Conservation (phyloP, 2,797 vertebrate species). For the Choloepus didactylus region DNA sequence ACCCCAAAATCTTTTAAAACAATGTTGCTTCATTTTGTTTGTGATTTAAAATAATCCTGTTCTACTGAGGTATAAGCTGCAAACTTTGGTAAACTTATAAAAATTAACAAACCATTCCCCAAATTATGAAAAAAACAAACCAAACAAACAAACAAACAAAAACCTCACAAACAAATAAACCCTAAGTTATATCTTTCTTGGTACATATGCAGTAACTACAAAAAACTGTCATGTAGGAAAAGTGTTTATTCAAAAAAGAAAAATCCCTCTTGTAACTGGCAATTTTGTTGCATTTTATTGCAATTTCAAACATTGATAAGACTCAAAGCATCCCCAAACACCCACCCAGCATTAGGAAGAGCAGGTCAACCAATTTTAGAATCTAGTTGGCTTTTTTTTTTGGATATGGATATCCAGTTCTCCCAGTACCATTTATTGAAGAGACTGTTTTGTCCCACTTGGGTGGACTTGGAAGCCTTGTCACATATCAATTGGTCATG, state of each 20-base stretch:
- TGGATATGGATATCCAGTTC: too few relatives aligned
- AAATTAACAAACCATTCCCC: conserved; percentile 69
- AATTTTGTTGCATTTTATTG: conserved; percentile 73
- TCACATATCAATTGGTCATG: too few relatives aligned
- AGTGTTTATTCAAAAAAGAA: conserved; percentile 20
- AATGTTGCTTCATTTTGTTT: conserved; percentile 86
- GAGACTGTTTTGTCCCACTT: too few relatives aligned
- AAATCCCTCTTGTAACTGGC: conserved; percentile 53
- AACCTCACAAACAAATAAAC: neutral
- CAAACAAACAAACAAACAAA: neutral
- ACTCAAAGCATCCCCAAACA: neutral
- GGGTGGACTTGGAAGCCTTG: too few relatives aligned
- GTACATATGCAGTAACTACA: conserved; percentile 71
- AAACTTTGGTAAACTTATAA: conserved; percentile 86
- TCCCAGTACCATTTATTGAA: too few relatives aligned
- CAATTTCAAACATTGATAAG: neutral
- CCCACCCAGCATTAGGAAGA: conserved; percentile 59
- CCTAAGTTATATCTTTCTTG: conserved; percentile 55
- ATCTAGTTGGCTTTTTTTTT: conserved; percentile 67
- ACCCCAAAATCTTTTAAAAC: conserved; percentile 61
- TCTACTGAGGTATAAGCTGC: conserved; percentile 90
- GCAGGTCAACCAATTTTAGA: conserved; percentile 63
- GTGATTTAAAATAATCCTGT: conserved; percentile 83
- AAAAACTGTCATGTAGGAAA: conserved; percentile 67
- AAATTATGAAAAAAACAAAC: neutral